phyloP scores from a whole-genome alignment of 2,113 vertebrate genomes.

The Microtus montanus region DNA sequence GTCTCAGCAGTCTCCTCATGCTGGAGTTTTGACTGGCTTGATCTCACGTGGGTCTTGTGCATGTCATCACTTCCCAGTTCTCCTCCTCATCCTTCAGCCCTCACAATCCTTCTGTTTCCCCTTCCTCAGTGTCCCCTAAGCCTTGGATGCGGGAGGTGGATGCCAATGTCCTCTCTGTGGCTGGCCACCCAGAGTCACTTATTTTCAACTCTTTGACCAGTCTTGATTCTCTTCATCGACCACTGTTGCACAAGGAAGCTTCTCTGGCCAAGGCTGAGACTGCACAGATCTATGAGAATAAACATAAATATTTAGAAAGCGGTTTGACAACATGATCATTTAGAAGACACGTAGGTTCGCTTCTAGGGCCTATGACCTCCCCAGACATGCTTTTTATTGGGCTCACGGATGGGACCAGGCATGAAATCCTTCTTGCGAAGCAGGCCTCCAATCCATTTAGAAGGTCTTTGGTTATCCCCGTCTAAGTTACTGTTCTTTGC shows the following conservation, averaged over 20 bases:
- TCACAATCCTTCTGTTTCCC: not conserved
- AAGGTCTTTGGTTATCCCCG: not conserved
- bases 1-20: not conserved
- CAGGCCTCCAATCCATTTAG: not conserved
- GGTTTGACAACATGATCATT: not conserved
- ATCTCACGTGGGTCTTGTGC: not conserved
- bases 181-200: not conserved
- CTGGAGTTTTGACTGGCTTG: not conserved
- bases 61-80: not conserved
- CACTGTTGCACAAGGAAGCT: too few species aligned
- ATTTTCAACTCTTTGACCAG: too few species aligned
- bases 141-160: not conserved
- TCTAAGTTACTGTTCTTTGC: not conserved
- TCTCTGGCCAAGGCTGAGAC: not conserved
- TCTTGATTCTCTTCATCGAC: not conserved
- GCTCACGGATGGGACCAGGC: not conserved
- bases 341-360: not conserved
- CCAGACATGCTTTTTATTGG: not conserved
- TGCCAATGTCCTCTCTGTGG: too few species aligned
- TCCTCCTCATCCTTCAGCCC: not conserved
- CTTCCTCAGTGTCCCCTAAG: not conserved
- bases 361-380: not conserved
- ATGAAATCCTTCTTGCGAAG: not conserved
- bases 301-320: not conserved
- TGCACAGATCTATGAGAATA: not conserved